Base-by-base conservation (phyloP, 2,113 vertebrate genomes). In the Hippolais icterina region DNA sequence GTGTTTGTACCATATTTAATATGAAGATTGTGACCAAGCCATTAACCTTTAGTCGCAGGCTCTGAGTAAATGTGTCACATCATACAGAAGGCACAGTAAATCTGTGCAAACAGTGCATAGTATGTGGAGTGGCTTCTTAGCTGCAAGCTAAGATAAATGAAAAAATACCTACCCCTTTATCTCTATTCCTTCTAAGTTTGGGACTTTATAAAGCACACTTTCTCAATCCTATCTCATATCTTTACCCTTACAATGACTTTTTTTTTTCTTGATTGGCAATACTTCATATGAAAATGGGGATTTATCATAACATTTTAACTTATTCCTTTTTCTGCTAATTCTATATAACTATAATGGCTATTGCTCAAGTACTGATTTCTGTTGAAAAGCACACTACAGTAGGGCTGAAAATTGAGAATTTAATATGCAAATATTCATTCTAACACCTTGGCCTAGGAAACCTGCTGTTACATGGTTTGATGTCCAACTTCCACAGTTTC, bases 21-120 rank as follows among this genome's bases (percentile, higher is more conserved):
- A 87, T 69, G 64, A 94, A 93, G 83, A 94, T 39, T 79, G 89
- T 91, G 87, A 94, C 93, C 83, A 50, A 71, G 42, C 20, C 35
- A 4, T 94, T 95, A 94, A 89, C 95, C 91, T 97, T 92, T 91
- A 78, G 54, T 53, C 70, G 60, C 0, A 1, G 65, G 42, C 89
- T 64, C 56, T 56, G 69, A 92, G 41, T 84, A 91, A 96, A 92
- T 60, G 60, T 92, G 94, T 79, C 86, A 87, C 44, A 78, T 9
- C 22, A 5, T 42, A 76, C 25, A 87, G 74, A 94, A 84, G 24
- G 31, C 25, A 41, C 65, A 77, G 54, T 95, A 94, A 96, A 95
- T 94, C 89, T 81, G 44, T 59, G 56, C 37, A 75, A 92, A 93
- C 24, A n/a, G 54, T 8, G 24, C 56, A 77, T 24, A 31, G 46